phyloP scores from a whole-genome alignment of 1,140 invertebrate species.

The Holotrichia oblita region DNA sequence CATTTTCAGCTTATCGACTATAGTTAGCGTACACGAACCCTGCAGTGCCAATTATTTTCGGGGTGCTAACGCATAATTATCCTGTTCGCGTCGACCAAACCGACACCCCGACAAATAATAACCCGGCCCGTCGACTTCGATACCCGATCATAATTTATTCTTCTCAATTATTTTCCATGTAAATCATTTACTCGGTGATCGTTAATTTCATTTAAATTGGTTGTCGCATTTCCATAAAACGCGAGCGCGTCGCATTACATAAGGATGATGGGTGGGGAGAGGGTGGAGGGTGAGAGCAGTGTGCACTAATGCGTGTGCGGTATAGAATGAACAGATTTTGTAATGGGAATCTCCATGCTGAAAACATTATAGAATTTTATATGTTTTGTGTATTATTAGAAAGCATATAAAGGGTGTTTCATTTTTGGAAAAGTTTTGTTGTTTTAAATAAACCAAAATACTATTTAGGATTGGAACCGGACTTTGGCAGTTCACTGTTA shows the following conservation, averaged over 20 bases:
- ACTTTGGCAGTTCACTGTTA: too few relatives aligned
- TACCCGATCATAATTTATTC: constrained; percentile 13
- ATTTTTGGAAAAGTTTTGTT: too few relatives aligned
- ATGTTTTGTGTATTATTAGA: too few relatives aligned
- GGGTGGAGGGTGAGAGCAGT: neutral
- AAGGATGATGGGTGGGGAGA: neutral
- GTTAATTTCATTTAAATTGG: constrained; percentile 17
- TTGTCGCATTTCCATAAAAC: constrained; percentile 3
- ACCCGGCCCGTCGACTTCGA: neutral
- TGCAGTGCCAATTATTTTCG: neutral
- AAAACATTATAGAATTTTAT: too few relatives aligned
- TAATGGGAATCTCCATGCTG: too few relatives aligned
- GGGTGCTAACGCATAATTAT: constrained; percentile 1
- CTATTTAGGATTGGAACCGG: too few relatives aligned
- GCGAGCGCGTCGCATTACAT: neutral
- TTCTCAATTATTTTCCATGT: constrained; percentile 17
- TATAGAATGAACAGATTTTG: too few relatives aligned
- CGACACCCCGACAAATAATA: constrained; percentile 4
- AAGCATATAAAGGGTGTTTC: too few relatives aligned
- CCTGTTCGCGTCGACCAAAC: neutral
- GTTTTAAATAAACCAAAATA: too few relatives aligned
- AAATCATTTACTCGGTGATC: constrained; percentile 1
- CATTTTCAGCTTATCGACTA: neutral
- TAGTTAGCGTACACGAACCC: neutral
- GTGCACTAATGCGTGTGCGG: too few relatives aligned